Evolutionary conservation across 2,113 vertebrate genomes (phyloP).

Genomic region (Heterotis niloticus): DNA sequence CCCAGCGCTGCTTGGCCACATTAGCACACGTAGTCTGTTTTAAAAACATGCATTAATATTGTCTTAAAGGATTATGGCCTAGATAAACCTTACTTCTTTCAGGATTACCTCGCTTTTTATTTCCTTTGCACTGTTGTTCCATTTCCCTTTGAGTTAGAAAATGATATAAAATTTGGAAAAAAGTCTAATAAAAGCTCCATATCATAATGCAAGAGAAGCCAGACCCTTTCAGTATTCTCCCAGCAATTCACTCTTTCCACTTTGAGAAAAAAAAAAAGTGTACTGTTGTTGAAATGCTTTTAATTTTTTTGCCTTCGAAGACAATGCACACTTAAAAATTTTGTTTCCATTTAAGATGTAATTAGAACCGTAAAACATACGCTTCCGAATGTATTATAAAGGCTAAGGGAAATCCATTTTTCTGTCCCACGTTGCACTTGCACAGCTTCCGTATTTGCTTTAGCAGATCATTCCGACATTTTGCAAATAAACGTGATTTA

Average conservation of each 20-base stretch:
- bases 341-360: neutral
- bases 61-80: neutral
- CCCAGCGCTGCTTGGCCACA: no score
- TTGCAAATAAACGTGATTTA: neutral
- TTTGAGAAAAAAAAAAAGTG: neutral
- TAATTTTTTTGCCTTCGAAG: neutral
- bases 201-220: conserved; percentile 6
- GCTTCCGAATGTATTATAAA: neutral
- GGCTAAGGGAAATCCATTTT: neutral
- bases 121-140: neutral
- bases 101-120: neutral
- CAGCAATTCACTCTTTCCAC: neutral
- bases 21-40: no score
- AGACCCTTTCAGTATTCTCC: neutral
- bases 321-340: neutral
- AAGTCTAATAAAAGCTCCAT: neutral
- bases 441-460: conserved; percentile 1
- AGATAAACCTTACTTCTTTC: neutral
- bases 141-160: neutral
- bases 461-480: neutral
- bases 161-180: neutral
- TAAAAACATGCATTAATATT: neutral
- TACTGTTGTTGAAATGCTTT: neutral
- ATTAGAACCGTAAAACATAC: neutral
- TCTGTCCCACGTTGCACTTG: neutral